These are phyloP conservation scores for Psilopsiagon aurifrons DNA, from an alignment of 2,113 vertebrate genomes.

Conservation along the genomic window DNA sequence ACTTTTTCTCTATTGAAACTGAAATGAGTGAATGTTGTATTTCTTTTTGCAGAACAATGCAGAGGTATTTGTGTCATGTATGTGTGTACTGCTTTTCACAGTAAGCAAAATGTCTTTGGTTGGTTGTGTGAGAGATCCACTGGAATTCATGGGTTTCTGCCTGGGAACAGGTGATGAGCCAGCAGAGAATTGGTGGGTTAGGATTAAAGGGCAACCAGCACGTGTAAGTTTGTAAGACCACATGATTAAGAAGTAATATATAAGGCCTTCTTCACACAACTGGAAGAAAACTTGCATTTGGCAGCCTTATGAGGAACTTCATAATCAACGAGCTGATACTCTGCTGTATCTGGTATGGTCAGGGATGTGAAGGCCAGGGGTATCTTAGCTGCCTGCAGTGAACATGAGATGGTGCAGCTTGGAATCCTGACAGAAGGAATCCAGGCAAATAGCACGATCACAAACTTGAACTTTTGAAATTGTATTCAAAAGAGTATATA, in stretches of 20 bases:
- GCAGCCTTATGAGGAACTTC: neutral
- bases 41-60: neutral
- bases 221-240: neutral
- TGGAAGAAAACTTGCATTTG: neutral
- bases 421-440: neutral
- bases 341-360: neutral
- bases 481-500: neutral
- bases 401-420: neutral
- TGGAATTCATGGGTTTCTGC: neutral
- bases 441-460: neutral
- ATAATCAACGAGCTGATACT: neutral
- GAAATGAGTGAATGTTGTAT: neutral
- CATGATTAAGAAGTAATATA: neutral
- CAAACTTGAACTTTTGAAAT: neutral
- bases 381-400: neutral
- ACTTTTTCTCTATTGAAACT: neutral
- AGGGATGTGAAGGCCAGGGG: neutral
- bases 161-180: neutral
- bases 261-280: neutral
- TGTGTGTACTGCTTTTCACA: accelerated
- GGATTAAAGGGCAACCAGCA: neutral
- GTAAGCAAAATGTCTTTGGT: neutral
- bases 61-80: neutral
- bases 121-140: neutral
- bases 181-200: neutral